These are phyloP conservation scores for Daubentonia madagascariensis DNA, from an alignment of 2,113 vertebrate genomes.

Conservation along the genomic window DNA sequence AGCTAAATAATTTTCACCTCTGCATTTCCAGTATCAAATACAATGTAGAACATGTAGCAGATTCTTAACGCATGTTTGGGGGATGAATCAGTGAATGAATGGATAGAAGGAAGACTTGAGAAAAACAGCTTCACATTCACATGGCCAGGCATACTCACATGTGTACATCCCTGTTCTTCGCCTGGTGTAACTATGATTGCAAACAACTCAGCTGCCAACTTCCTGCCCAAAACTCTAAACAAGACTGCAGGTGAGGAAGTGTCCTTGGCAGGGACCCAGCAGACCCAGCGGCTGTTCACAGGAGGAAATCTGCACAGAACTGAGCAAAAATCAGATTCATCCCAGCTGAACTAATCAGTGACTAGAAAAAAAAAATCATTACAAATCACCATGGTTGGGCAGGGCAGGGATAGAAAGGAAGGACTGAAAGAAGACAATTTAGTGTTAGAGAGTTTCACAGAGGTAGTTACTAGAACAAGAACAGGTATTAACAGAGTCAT, in stretches of 20 bases:
- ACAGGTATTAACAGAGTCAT: background rate
- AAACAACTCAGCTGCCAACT: constrained; percentile 68
- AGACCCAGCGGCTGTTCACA: constrained; percentile 21
- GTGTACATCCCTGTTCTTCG: background rate
- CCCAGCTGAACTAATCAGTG: constrained; percentile 59
- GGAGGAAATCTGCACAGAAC: constrained; percentile 37
- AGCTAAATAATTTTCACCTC: background rate
- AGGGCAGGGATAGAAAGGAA: background rate
- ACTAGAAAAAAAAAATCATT: background rate
- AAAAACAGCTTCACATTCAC: constrained; percentile 4
- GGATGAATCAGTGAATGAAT: constrained; percentile 38
- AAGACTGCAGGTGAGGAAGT: constrained; percentile 74
- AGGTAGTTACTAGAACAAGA: background rate
- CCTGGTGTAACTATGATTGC: constrained; percentile 69
- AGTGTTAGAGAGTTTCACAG: background rate
- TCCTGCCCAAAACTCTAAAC: constrained; percentile 61
- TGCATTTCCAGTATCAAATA: background rate
- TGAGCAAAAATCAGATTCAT: constrained; percentile 64
- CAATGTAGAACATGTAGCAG: background rate
- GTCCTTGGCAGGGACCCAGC: constrained; percentile 59
- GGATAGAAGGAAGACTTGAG: constrained; percentile 24
- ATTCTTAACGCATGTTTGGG: background rate
- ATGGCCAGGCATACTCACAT: background rate
- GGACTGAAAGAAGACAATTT: background rate
- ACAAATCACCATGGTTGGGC: background rate